Evolutionary conservation across 2,888 invertebrate genomes (phyloP).

Genomic region (Cyclophora punctaria): DNA sequence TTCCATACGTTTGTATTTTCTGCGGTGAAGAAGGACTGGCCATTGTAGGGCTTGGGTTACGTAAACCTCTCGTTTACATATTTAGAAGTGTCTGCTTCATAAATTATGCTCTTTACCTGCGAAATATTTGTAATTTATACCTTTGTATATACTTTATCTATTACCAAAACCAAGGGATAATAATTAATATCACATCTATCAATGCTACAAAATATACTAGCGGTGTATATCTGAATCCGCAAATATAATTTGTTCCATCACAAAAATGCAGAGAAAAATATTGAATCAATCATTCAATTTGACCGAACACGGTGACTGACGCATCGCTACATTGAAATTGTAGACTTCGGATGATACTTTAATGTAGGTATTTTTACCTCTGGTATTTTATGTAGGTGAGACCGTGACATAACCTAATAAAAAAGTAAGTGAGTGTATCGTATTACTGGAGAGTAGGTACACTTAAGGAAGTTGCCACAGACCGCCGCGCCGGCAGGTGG

Average conservation of each 20-base stretch:
- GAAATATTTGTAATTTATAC: neutral
- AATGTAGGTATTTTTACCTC: conserved; percentile 2
- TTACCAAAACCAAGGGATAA: too few relatives aligned
- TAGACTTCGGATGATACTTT: conserved; percentile 3
- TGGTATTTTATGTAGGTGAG: conserved; percentile 4
- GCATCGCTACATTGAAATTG: neutral
- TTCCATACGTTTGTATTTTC: too few relatives aligned
- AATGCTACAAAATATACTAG: too few relatives aligned
- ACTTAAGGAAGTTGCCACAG: conserved; percentile 12
- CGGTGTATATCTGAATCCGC: too few relatives aligned
- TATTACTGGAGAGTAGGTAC: conserved; percentile 6
- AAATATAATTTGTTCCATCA: too few relatives aligned
- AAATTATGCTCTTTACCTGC: conserved; percentile 13
- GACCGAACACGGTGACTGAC: conserved; percentile 3
- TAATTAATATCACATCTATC: too few relatives aligned
- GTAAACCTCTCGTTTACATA: conserved; percentile 4
- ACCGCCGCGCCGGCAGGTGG: conserved; percentile 22
- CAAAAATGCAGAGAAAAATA: conserved; percentile 3
- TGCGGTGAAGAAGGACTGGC: conserved; percentile 18
- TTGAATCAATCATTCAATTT: conserved; percentile 10
- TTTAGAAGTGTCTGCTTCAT: conserved; percentile 6
- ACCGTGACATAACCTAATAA: conserved; percentile 11
- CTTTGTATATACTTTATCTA: too few relatives aligned
- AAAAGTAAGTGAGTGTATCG: conserved; percentile 12
- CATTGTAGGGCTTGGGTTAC: neutral